Conservation (phyloP, 2,888 invertebrate genomes). For the Seira musarum region DNA sequence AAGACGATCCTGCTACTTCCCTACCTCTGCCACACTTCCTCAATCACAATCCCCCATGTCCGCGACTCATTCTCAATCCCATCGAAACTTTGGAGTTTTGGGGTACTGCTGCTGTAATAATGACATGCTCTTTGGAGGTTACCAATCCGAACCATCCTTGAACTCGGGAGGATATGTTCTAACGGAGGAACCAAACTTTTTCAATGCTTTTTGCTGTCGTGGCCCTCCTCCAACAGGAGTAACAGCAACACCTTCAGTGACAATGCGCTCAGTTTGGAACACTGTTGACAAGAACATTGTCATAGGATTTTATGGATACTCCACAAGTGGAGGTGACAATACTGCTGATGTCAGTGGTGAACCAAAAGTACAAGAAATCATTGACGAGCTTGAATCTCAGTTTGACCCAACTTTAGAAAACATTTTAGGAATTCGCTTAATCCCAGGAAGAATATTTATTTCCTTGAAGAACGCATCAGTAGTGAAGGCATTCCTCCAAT, state of each 20-base stretch:
- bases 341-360: not conserved
- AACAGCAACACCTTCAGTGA: slow-evolving; percentile 14
- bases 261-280: slow-evolving; percentile 58
- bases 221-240: not conserved
- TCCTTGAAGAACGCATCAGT: slow-evolving; percentile 70
- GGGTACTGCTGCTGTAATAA: slow-evolving; percentile 30
- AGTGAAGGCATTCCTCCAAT: slow-evolving; percentile 70
- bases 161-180: slow-evolving; percentile 1
- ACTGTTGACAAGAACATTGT: slow-evolving; percentile 64
- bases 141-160: slow-evolving; percentile 65
- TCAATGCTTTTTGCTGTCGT: slow-evolving; percentile 36
- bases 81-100: slow-evolving; percentile 33
- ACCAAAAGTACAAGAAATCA: slow-evolving; percentile 71
- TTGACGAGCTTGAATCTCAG: slow-evolving; percentile 72
- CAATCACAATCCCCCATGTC: slow-evolving; percentile 9
- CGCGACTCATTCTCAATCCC: slow-evolving; percentile 12
- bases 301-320: slow-evolving; percentile 60
- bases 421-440: slow-evolving; percentile 71
- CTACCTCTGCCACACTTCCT: slow-evolving; percentile 2
- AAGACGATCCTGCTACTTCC: slow-evolving; percentile 35
- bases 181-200: slow-evolving; percentile 28
- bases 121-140: slow-evolving; percentile 27
- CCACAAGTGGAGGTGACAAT: slow-evolving; percentile 45
- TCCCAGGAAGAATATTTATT: slow-evolving; percentile 71
- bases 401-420: slow-evolving; percentile 70